Conservation (phyloP, 1,140 invertebrate species). For the Drosophila arizonae region DNA sequence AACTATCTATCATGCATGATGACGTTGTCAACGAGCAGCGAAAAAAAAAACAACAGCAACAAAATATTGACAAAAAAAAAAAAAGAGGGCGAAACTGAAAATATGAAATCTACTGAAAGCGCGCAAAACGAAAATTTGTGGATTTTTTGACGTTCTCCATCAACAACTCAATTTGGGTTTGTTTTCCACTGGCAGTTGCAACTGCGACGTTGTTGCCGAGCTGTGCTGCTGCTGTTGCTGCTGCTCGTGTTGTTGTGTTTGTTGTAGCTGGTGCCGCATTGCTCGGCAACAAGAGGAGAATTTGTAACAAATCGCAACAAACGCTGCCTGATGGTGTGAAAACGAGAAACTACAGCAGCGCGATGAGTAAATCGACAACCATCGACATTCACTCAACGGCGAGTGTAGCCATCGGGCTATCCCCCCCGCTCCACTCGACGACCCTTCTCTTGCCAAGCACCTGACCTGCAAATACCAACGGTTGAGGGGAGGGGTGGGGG, state of each 20-base stretch:
- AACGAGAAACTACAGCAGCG: conserved; percentile 53
- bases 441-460: not conserved
- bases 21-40: conserved; percentile 47
- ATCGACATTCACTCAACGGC: conserved; percentile 23
- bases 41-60: conserved; percentile 14
- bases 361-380: conserved; percentile 64
- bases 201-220: conserved; percentile 11
- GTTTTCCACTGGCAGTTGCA: conserved; percentile 23
- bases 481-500: conserved; percentile 4
- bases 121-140: conserved; percentile 43
- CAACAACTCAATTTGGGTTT: conserved; percentile 72
- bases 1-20: conserved; percentile 77
- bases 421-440: not conserved
- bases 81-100: conserved; percentile 19
- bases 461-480: conserved; percentile 20
- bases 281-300: conserved; percentile 31
- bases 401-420: conserved; percentile 18
- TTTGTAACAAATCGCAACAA: conserved; percentile 71
- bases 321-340: conserved; percentile 74
- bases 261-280: conserved; percentile 13
- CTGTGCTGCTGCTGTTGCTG: not conserved
- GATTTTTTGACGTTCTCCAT: conserved; percentile 63
- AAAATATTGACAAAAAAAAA: conserved; percentile 7
- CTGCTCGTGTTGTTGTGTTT: not conserved
- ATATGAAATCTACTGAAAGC: conserved; percentile 32